Percentiles rank a stretch among this genome's conserved stretches.
phyloP scores from a whole-genome alignment of 2,888 invertebrate genomes.

The Oegoconia quadripuncta region DNA sequence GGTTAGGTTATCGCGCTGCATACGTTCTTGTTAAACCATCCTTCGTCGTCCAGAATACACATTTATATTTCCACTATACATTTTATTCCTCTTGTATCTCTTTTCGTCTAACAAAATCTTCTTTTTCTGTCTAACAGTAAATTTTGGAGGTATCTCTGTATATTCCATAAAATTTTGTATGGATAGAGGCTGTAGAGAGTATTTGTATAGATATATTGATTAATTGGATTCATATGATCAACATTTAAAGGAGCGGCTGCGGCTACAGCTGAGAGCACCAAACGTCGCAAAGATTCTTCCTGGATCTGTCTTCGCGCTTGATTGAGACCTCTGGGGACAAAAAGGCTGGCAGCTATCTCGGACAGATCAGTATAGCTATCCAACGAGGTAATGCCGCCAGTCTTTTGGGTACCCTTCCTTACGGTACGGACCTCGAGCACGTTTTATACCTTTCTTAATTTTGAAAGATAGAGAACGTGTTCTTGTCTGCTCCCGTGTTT shows the following conservation, averaged over 20 bases:
- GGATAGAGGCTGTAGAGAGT: conserved; percentile 25
- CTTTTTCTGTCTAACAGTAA: conserved; percentile 16
- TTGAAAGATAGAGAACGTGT: too few relatives aligned
- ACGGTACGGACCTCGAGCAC: too few relatives aligned
- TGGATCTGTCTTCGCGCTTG: too few relatives aligned
- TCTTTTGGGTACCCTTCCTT: too few relatives aligned
- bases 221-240: conserved; percentile 16
- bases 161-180: conserved; percentile 28
- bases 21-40: conserved; percentile 21
- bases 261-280: neutral
- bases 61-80: conserved; percentile 18
- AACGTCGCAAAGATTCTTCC: too few relatives aligned
- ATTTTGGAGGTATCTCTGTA: conserved; percentile 29
- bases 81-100: conserved; percentile 9
- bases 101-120: conserved; percentile 16
- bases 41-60: conserved; percentile 23
- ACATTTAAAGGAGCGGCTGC: neutral
- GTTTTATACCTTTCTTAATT: too few relatives aligned
- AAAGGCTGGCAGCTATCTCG: too few relatives aligned
- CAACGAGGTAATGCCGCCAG: too few relatives aligned
- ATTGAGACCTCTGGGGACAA: too few relatives aligned
- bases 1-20: too few relatives aligned
- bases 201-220: conserved; percentile 30
- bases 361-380: too few relatives aligned
- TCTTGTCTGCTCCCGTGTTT: too few relatives aligned